Evolutionary conservation across 2,113 vertebrate species (phyloP).

Genomic region (Puntigrus tetrazona): DNA sequence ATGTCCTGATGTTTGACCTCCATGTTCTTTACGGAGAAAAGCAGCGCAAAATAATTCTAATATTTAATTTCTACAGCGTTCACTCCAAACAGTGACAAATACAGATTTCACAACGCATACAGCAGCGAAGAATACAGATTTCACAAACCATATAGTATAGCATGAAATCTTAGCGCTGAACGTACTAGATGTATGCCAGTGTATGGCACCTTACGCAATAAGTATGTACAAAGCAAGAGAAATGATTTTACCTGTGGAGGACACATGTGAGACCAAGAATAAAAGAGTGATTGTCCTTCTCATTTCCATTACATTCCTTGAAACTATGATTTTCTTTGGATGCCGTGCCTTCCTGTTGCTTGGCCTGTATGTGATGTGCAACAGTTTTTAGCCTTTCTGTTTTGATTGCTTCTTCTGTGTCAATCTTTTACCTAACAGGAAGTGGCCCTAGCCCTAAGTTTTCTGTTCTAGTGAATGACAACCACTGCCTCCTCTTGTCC

Average conservation of each 20-base stretch:
- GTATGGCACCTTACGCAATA: neutral
- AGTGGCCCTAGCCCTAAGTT: constrained; percentile 47
- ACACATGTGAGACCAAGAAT: constrained; percentile 39
- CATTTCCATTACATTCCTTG: constrained; percentile 47
- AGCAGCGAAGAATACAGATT: neutral
- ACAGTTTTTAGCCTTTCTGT: constrained; percentile 9
- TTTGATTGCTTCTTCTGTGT: constrained; percentile 14
- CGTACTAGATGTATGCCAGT: neutral
- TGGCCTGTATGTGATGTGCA: constrained; percentile 11
- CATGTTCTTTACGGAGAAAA: neutral
- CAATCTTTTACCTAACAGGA: constrained; percentile 45
- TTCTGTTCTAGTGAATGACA: constrained; percentile 38
- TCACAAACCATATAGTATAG: neutral
- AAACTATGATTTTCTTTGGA: neutral
- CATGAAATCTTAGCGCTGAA: neutral
- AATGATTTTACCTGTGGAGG: constrained; percentile 49
- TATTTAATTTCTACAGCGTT: neutral
- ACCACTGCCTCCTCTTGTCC: constrained; percentile 38
- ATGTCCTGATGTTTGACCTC: constrained; percentile 6
- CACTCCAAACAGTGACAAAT: neutral
- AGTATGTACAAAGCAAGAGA: neutral
- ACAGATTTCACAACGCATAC: neutral
- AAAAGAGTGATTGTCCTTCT: constrained; percentile 38
- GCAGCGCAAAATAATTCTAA: neutral
- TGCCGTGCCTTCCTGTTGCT: constrained; percentile 10